Conservation (phyloP, 2,888 invertebrate genomes). For the Andrena marginata region DNA sequence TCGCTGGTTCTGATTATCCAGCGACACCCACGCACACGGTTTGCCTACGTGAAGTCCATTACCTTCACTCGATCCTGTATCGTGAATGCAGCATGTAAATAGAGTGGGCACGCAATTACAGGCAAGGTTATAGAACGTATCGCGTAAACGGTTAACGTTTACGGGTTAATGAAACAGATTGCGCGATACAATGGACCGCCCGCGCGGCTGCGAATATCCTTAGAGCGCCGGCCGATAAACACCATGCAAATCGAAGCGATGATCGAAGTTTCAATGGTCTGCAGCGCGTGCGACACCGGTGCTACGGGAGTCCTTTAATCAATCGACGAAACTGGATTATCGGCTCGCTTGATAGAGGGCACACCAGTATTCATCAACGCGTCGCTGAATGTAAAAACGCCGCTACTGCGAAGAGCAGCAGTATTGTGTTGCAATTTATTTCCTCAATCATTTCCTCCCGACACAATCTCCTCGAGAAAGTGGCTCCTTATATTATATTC, state of each 20-base stretch:
- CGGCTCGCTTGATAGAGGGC: neutral
- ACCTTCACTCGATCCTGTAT: constrained; percentile 45
- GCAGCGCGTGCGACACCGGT: neutral
- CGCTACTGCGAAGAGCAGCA: neutral
- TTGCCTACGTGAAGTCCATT: constrained; percentile 46
- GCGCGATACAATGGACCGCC: constrained; percentile 32
- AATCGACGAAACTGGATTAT: neutral
- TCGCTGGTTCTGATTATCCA: constrained; percentile 41
- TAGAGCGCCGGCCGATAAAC: constrained; percentile 3
- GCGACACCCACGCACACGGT: constrained; percentile 43
- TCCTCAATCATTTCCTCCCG: too few relatives aligned
- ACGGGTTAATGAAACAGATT: constrained; percentile 52
- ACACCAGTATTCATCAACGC: neutral
- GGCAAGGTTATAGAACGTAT: constrained; percentile 46
- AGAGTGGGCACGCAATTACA: constrained; percentile 16
- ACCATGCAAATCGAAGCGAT: constrained; percentile 33
- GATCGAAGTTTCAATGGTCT: constrained; percentile 18
- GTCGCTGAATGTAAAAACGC: neutral
- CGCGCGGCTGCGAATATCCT: neutral
- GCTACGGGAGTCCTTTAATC: constrained; percentile 10
- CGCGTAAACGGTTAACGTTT: constrained; percentile 39
- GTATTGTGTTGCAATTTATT: too few relatives aligned
- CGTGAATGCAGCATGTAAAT: constrained; percentile 52
- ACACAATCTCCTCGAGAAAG: too few relatives aligned
- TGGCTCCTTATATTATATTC: too few relatives aligned